Conservation (phyloP, 2,797 vertebrate species). For the Chaenodraco wilsoni region DNA sequence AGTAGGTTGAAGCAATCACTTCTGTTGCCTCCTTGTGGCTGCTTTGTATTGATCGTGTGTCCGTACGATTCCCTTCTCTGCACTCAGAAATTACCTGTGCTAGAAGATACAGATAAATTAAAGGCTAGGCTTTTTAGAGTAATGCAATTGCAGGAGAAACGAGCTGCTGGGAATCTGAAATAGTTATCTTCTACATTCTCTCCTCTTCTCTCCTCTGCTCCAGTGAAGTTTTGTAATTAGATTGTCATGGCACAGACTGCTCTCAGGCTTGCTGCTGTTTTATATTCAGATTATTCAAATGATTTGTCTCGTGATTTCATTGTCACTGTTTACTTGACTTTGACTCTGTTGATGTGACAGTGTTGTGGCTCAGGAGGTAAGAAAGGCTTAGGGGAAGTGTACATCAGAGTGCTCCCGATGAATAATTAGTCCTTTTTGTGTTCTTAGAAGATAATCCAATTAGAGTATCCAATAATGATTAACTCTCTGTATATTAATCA, state of each 20-base stretch:
- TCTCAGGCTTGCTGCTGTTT: slow-evolving; percentile 67
- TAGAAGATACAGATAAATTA: slow-evolving; percentile 66
- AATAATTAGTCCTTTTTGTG: slow-evolving; percentile 82
- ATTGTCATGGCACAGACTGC: slow-evolving; percentile 71
- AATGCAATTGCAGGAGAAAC: slow-evolving; percentile 45
- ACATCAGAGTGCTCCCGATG: slow-evolving; percentile 69
- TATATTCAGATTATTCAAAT: slow-evolving; percentile 76
- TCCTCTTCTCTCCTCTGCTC: slow-evolving; percentile 61
- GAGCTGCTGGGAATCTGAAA: slow-evolving; percentile 39
- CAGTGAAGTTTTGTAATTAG: slow-evolving; percentile 77
- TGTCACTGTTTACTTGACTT: slow-evolving; percentile 81
- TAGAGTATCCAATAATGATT: slow-evolving; percentile 73
- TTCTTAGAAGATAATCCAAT: slow-evolving; percentile 79
- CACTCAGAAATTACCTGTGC: slow-evolving; percentile 61
- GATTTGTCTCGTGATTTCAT: slow-evolving; percentile 77
- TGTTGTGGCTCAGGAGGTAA: slow-evolving; percentile 69
- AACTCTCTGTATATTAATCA: slow-evolving; percentile 73
- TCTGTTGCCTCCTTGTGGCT: slow-evolving; percentile 63
- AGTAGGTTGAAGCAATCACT: slow-evolving; percentile 64
- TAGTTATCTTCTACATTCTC: slow-evolving; percentile 20
- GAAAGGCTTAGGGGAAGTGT: slow-evolving; percentile 67
- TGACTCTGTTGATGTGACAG: slow-evolving; percentile 69
- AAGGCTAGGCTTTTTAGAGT: slow-evolving; percentile 56
- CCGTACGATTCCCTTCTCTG: slow-evolving; percentile 61
- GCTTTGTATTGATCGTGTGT: slow-evolving; percentile 63